Evolutionary conservation across 2,797 vertebrate genomes (phyloP), one percentile per base, ranked within the genome.

Genomic region (Eutrigla gurnardus): DNA sequence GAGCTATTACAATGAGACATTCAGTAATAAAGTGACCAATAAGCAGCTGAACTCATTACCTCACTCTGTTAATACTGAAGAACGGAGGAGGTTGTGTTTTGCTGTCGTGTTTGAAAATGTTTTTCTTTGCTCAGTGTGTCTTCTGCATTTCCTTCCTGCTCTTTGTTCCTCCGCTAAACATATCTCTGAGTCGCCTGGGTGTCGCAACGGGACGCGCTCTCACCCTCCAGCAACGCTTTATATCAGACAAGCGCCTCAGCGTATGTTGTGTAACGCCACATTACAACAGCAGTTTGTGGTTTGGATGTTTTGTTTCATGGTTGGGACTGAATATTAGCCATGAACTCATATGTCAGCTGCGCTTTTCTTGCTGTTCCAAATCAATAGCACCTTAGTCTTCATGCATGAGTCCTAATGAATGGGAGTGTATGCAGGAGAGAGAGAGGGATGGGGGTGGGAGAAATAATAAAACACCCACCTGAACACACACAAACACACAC

Each of bases 81-180:
- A 71, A 37, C 47, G 67, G 61, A 68, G 71, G 66, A 74, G 81
- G 46, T 25, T 72, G 65, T 80, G 69, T 84, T 85, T 83, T 89
- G 83, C 80, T 86, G 80, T 67, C 33, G 71, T 73, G 67, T 84
- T 80, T 87, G 63, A 82, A 88, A 83, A 77, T 81, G 80, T 87
- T 85, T 87, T 82, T 85, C 81, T 85, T 83, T 86, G 75, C 86
- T 82, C 82, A 37, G 73, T 85, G 75, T 73, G 85, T 89, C 79
- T 82, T 84, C 81, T 88, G 70, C 66, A 74, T 90, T 91, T 92
- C 91, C 88, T 93, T 93, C 92, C 91, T 92, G 90, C 74, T 82
- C 91, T 90, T 91, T 92, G 84, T 93, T 93, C 85, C 83, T 86
- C 81, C 15, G 46, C 74, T 80, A 85, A 90, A 92, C 87, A 85